Base-by-base conservation (phyloP, 2,797 vertebrate genomes). In the Glossophaga mutica region DNA sequence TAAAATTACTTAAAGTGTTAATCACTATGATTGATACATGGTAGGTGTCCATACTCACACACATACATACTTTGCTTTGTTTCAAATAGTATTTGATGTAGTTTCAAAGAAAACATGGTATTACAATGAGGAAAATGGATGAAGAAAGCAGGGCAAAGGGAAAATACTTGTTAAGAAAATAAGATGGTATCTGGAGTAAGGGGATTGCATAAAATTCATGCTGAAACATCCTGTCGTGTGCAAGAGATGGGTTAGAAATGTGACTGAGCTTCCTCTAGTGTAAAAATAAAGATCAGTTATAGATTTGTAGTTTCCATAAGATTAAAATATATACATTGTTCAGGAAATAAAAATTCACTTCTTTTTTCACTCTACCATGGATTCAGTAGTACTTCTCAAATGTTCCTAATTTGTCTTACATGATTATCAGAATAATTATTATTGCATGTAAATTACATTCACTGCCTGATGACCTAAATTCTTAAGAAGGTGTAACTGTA, bases 301-400 rank as follows among this genome's bases (percentile, higher is more conserved):
- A 52, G 79, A 83, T 52, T 50, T 14, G n/a, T 77, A 6, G 34
- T 89, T 92, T 93, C 22, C 10, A 0, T 88, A 37, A 82, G 78
- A 91, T 70, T 81, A 32, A 94, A 88, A 74, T 78, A 16, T 34
- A 0, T 46, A 68, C 29, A 5, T 71, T 86, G 44, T 70, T 95
- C 26, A 84, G 52, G 68, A 96, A 96, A 55, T 79, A 57, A 87
- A 67, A 76, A 46, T 84, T 74, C 18, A 48, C 18, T 95, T 26
- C 62, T 55, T 79, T 32, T 29, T 21, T 94, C 3, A 24, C 12
- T 90, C 59, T 26, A 16, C 50, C 24, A 1, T 84, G 34, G 67
- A 79, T 46, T 91, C 42, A 78, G 15, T 76, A 57, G 52, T 29
- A 77, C 62, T 79, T 77, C 59, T 81, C 48, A 82, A n/a, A 78